These are phyloP conservation scores for Trogon surrucura DNA, from an alignment of 2,113 vertebrate genomes.

Conservation along the genomic window DNA sequence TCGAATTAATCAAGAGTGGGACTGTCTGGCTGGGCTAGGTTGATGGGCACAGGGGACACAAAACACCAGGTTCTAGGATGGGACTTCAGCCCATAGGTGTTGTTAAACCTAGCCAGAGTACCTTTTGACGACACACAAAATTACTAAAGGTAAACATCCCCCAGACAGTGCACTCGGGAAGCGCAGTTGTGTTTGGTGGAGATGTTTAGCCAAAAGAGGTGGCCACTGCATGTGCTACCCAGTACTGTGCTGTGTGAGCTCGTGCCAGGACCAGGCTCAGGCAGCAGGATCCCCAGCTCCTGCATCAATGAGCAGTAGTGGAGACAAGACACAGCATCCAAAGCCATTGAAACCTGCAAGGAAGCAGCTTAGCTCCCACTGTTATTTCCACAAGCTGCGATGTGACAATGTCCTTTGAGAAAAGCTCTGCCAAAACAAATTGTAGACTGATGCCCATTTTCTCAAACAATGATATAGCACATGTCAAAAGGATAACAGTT, in stretches of 20 bases:
- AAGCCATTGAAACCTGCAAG: not conserved
- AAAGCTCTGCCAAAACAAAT: not conserved
- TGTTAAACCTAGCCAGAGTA: not conserved
- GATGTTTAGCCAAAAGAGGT: not conserved
- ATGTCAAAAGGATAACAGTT: not conserved
- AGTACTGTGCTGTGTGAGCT: not conserved
- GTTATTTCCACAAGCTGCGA: not conserved
- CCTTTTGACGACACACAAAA: fast-evolving
- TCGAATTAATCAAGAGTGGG: not conserved
- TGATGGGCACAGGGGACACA: fast-evolving
- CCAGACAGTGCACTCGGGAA: fast-evolving
- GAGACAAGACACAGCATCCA: not conserved
- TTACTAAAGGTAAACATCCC: not conserved
- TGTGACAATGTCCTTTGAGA: not conserved
- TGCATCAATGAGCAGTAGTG: not conserved
- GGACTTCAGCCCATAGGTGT: not conserved
- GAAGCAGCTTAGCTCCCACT: fast-evolving
- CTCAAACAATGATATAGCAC: not conserved
- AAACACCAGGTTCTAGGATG: not conserved
- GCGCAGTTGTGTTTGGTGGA: fast-evolving
- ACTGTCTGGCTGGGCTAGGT: not conserved
- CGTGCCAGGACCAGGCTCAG: not conserved
- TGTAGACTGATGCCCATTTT: not conserved
- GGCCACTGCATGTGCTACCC: not conserved
- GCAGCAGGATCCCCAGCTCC: not conserved